Evolutionary conservation across 35 echinoderm and acorn worm genomes (phyloP), one percentile per base, ranked within the genome.

Genomic region (Eucidaris tribuloides): DNA sequence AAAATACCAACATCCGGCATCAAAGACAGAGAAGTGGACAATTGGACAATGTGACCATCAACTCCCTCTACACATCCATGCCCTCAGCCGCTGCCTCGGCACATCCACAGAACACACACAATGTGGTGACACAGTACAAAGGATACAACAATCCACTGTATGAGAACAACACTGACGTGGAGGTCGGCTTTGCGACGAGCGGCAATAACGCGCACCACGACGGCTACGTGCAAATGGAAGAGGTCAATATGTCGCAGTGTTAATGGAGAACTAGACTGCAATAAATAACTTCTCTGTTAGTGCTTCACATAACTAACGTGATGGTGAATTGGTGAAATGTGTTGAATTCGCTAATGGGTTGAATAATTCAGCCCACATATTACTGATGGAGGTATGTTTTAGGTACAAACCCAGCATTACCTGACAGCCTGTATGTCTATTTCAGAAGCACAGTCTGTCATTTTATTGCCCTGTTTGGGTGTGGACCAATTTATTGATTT

Each of bases 61-160:
- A 74, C 20, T 74, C 68, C 22, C 68, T 74, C 41, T 74, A 42
- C 41, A 7, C 68, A 3, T n/a, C 68, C 34, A 33, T 40, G 15
- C 68, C 68, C 20, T 40, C 37, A 25, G 48, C 68, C 41, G 18
- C 44, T 42, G 68, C 68, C 38, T 25, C 41, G 36, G 68, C 68
- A 19, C 68, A 44, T 44, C 68, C 68, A 3, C 68, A 74, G 68
- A 74, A 74, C 41, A 74, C 68, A 6, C 38, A 74, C 30, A 74
- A 38, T 33, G 44, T 74, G 2, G 44, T 74, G 68, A 74, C 68
- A 40, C 68, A 74, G 37, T 74, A 74, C 38, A 1, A 33, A 7
- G 68, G 68, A 33, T 74, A 74, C 68, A 74, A 18, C 68, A 74
- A 74, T 41, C 68, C 68, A 7, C 29, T 74, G 36, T 74, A 74